Percentiles rank a stretch among this genome's conserved stretches.
phyloP scores from a whole-genome alignment of 2,797 vertebrate species.

The Carapus acus region DNA sequence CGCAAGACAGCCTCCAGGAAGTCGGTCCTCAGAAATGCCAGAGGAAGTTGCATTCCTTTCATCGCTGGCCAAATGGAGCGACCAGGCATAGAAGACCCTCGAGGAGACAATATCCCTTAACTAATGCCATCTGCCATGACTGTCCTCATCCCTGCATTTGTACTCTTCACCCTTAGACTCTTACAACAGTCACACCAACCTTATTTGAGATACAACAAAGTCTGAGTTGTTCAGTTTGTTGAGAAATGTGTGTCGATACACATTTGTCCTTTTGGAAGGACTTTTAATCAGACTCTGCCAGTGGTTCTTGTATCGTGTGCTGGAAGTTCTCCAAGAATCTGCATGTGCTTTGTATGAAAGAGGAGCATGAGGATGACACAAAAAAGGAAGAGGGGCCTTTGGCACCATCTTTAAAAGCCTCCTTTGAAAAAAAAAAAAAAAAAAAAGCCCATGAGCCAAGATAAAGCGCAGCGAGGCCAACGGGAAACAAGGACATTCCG shows the following conservation, averaged over 20 bases:
- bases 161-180: slow-evolving; percentile 43
- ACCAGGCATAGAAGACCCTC: slow-evolving; percentile 58
- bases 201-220: slow-evolving; percentile 30
- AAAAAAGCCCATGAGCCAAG: slow-evolving; percentile 36
- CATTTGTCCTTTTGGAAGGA: slow-evolving; percentile 24
- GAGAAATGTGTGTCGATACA: slow-evolving; percentile 8
- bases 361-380: slow-evolving; percentile 25
- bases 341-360: slow-evolving; percentile 20
- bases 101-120: slow-evolving; percentile 64
- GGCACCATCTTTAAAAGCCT: slow-evolving; percentile 18
- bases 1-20: slow-evolving; percentile 64
- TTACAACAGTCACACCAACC: slow-evolving; percentile 44
- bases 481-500: slow-evolving; percentile 43
- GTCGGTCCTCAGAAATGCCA: slow-evolving; percentile 62
- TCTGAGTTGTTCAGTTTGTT: slow-evolving; percentile 20
- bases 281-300: slow-evolving; percentile 18
- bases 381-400: slow-evolving; percentile 23
- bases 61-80: slow-evolving; percentile 61
- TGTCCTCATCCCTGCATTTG: slow-evolving; percentile 37
- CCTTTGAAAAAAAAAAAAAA: slow-evolving; percentile 30
- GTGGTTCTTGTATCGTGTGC: slow-evolving; percentile 16
- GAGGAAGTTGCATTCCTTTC: slow-evolving; percentile 61
- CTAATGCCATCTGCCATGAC: slow-evolving; percentile 62
- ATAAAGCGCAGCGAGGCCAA: slow-evolving; percentile 33
- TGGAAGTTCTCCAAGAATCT: slow-evolving; percentile 21